Evolutionary conservation across 2,797 vertebrate species (phyloP).

Genomic region (Schizopygopsis pylzovi): DNA sequence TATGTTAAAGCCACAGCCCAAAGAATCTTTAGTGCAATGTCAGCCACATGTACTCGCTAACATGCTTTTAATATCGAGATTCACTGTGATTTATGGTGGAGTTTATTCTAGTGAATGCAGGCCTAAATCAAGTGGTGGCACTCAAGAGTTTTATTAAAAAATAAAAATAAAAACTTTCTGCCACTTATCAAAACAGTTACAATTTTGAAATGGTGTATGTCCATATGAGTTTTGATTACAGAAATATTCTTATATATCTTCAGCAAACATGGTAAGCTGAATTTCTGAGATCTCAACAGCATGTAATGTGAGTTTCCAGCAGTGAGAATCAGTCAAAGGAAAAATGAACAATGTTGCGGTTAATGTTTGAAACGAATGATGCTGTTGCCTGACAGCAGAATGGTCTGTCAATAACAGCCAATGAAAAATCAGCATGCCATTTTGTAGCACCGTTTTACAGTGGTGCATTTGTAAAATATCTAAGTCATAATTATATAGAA

Average conservation of each 20-base stretch:
- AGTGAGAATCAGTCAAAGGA: background rate
- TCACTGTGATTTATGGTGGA: background rate
- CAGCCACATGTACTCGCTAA: conserved; percentile 18
- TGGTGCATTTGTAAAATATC: background rate
- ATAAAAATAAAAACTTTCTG: background rate
- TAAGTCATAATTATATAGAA: background rate
- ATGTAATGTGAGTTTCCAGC: background rate
- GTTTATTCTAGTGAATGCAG: background rate
- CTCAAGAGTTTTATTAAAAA: background rate
- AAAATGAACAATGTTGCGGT: background rate
- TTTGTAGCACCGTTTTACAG: no score
- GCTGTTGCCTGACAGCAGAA: background rate
- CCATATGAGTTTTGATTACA: background rate
- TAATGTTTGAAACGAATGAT: background rate
- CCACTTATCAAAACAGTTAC: background rate
- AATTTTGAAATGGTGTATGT: background rate
- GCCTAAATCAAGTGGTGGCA: background rate
- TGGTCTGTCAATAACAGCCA: background rate
- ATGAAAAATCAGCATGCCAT: background rate
- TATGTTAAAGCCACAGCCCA: conserved; percentile 19
- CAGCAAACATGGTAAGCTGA: background rate
- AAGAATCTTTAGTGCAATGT: conserved; percentile 12
- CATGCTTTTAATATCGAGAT: background rate
- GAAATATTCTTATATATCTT: background rate
- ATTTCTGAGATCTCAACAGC: background rate